These are phyloP conservation scores for Tichodroma muraria DNA, from an alignment of 2,113 vertebrate genomes.

Conservation along the genomic window DNA sequence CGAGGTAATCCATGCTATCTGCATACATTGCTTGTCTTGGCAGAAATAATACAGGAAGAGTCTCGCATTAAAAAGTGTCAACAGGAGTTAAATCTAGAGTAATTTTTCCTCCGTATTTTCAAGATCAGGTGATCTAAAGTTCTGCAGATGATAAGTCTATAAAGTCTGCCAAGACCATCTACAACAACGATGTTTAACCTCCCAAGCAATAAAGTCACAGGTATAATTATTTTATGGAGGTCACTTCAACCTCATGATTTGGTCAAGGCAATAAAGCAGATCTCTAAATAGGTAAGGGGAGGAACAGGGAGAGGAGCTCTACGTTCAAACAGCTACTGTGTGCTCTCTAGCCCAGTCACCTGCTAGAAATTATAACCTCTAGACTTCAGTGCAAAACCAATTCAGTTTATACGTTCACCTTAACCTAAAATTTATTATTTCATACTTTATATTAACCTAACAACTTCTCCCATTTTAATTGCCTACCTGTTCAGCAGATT, in stretches of 20 bases:
- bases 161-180: neutral
- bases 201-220: neutral
- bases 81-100: neutral
- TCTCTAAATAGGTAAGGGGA: neutral
- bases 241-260: neutral
- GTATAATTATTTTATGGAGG: neutral
- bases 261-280: neutral
- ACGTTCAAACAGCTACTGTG: neutral
- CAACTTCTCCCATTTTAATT: conserved; percentile 41
- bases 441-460: conserved; percentile 4
- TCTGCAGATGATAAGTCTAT: neutral
- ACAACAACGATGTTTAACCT: neutral
- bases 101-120: neutral
- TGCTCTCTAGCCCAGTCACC: conserved; percentile 39
- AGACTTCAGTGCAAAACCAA: conserved; percentile 46
- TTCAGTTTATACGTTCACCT: neutral
- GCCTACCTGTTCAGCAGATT: conserved; percentile 21
- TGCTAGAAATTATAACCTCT: conserved; percentile 57
- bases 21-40: neutral
- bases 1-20: neutral
- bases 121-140: neutral
- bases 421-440: conserved; percentile 46
- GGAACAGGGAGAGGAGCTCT: neutral
- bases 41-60: neutral
- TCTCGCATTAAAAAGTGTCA: neutral